Conservation (phyloP, 2,888 invertebrate species). For the Rhogogaster chlorosoma region DNA sequence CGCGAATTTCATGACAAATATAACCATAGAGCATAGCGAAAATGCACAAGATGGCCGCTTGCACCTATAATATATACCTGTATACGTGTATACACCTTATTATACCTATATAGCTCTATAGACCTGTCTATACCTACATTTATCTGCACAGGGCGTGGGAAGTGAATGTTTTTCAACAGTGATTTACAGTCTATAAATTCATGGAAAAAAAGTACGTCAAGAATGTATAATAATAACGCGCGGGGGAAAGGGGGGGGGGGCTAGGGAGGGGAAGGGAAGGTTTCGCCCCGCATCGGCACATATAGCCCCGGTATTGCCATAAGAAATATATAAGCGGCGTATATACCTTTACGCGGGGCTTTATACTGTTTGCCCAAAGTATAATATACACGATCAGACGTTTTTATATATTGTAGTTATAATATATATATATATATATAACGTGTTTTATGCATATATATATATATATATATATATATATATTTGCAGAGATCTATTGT, state of each 20-base stretch:
- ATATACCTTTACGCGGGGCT: neutral
- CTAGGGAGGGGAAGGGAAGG: too few relatives aligned
- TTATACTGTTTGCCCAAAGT: neutral
- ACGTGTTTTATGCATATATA: neutral
- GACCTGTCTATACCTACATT: neutral
- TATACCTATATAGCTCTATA: neutral
- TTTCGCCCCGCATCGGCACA: neutral
- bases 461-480: neutral
- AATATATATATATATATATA: neutral
- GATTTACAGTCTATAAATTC: conserved; percentile 31
- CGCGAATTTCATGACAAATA: neutral
- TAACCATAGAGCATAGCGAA: neutral
- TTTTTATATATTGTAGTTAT: neutral
- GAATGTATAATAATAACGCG: conserved; percentile 24
- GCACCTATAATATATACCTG: neutral
- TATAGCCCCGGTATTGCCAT: neutral
- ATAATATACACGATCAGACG: too few relatives aligned
- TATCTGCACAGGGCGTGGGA: conserved; percentile 7
- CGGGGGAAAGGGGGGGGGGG: neutral
- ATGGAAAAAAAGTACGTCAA: conserved; percentile 9
- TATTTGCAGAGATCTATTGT: neutral
- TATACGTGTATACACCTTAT: neutral
- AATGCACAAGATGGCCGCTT: conserved; percentile 1
- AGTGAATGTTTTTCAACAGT: conserved; percentile 22
- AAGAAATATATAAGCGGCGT: neutral